phyloP scores from a whole-genome alignment of 2,113 vertebrate species.

The Bufo bufo region DNA sequence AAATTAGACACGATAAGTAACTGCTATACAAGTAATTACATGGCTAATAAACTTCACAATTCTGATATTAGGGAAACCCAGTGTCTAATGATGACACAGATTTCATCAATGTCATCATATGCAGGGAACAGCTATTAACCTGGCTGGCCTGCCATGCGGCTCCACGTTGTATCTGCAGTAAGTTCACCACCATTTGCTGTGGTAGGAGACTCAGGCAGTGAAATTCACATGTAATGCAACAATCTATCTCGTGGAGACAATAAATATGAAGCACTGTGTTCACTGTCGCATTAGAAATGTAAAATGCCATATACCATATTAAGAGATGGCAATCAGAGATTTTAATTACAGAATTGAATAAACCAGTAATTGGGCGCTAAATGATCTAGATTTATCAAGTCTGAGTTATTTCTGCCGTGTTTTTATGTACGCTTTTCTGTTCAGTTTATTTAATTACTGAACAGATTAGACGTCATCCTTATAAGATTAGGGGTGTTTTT shows the following conservation, averaged over 20 bases:
- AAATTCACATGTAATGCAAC: slow-evolving; percentile 42
- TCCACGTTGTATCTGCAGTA: slow-evolving; percentile 37
- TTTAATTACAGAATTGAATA: slow-evolving; percentile 57
- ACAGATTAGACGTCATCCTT: background rate
- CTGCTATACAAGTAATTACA: slow-evolving; percentile 67
- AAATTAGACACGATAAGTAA: slow-evolving; percentile 61
- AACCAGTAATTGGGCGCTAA: slow-evolving; percentile 63
- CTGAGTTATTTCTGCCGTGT: slow-evolving; percentile 46
- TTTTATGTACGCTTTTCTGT: background rate
- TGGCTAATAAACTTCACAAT: slow-evolving; percentile 67
- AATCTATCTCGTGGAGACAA: slow-evolving; percentile 34
- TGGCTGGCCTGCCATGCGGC: slow-evolving; percentile 31
- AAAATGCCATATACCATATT: slow-evolving; percentile 34
- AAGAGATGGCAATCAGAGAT: slow-evolving; percentile 44
- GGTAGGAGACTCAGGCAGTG: slow-evolving; percentile 16
- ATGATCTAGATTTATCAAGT: slow-evolving; percentile 65
- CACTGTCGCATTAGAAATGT: slow-evolving; percentile 37
- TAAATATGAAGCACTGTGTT: slow-evolving; percentile 22
- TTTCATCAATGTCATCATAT: slow-evolving; percentile 61
- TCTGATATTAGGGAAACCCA: slow-evolving; percentile 65
- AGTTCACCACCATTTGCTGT: slow-evolving; percentile 39
- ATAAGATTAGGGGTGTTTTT: background rate
- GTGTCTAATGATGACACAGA: slow-evolving; percentile 45
- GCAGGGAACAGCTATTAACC: slow-evolving; percentile 59
- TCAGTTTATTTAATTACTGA: background rate